These are phyloP conservation scores for Tachysurus vachellii DNA, from an alignment of 2,113 vertebrate genomes.

Conservation along the genomic window DNA sequence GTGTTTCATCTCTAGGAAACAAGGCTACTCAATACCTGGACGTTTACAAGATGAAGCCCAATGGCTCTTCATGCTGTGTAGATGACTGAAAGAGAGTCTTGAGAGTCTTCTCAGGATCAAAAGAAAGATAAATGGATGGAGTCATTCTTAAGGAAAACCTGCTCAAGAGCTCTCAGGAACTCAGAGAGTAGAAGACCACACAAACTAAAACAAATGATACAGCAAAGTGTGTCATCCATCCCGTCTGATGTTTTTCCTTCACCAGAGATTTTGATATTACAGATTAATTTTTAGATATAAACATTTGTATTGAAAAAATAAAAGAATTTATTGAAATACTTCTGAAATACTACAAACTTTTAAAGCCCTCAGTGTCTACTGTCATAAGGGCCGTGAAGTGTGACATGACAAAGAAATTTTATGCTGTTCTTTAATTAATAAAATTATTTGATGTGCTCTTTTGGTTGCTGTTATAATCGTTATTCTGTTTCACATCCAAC, in stretches of 20 bases:
- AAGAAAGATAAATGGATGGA: background rate
- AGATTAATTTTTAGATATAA: too few relatives aligned
- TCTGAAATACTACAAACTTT: too few relatives aligned
- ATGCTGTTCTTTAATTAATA: too few relatives aligned
- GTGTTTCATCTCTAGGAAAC: too few relatives aligned
- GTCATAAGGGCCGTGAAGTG: too few relatives aligned
- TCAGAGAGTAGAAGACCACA: background rate
- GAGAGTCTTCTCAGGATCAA: background rate
- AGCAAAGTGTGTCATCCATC: background rate
- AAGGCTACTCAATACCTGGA: background rate
- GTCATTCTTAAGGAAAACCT: background rate
- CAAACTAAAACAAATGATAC: background rate
- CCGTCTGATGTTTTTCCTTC: background rate
- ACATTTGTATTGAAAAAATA: too few relatives aligned
- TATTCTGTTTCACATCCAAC: too few relatives aligned
- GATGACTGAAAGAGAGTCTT: background rate
- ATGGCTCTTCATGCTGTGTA: background rate
- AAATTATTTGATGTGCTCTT: too few relatives aligned
- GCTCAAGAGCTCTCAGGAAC: background rate
- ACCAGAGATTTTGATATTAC: background rate
- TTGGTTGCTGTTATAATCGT: too few relatives aligned
- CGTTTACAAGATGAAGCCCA: background rate
- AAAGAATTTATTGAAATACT: too few relatives aligned
- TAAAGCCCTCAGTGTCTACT: too few relatives aligned
- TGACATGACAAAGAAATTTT: too few relatives aligned